A percentile compares a stretch with the other conserved stretches of the same genome.
Conservation (phyloP, 2,797 vertebrate genomes). For the Phalanger gymnotis region DNA sequence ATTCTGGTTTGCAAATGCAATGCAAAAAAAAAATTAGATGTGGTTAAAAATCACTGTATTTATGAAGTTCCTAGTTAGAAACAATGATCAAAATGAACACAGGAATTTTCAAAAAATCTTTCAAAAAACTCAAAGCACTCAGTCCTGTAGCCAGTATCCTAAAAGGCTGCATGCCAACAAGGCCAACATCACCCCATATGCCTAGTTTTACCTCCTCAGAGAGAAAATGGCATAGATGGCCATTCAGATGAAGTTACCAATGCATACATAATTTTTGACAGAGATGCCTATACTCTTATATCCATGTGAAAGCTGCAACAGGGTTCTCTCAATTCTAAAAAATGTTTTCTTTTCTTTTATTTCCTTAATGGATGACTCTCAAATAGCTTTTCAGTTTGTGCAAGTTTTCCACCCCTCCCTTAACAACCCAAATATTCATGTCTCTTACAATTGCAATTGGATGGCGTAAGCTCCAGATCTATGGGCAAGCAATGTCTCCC, state of each 20-base stretch:
- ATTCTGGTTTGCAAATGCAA: background rate
- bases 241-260: constrained; percentile 21
- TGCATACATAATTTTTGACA: constrained; percentile 30
- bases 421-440: constrained; percentile 13
- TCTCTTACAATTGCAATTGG: background rate
- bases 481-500: background rate
- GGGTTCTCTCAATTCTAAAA: constrained; percentile 10
- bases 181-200: constrained; percentile 13
- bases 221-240: constrained; percentile 25
- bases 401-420: constrained; percentile 18
- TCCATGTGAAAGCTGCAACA: constrained; percentile 26
- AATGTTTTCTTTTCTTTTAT: constrained; percentile 28
- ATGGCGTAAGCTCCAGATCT: constrained; percentile 8
- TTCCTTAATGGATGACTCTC: constrained; percentile 17
- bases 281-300: constrained; percentile 31
- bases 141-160: constrained; percentile 11
- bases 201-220: background rate
- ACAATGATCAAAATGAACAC: background rate
- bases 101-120: constrained; percentile 1
- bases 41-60: constrained; percentile 15
- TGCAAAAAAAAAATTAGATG: background rate
- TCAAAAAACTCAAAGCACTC: background rate
- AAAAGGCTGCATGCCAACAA: constrained; percentile 17
- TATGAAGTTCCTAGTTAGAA: constrained; percentile 35
- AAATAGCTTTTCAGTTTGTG: constrained; percentile 25